Conservation (phyloP, 2,113 vertebrate genomes). For the Malaclemys terrapin region DNA sequence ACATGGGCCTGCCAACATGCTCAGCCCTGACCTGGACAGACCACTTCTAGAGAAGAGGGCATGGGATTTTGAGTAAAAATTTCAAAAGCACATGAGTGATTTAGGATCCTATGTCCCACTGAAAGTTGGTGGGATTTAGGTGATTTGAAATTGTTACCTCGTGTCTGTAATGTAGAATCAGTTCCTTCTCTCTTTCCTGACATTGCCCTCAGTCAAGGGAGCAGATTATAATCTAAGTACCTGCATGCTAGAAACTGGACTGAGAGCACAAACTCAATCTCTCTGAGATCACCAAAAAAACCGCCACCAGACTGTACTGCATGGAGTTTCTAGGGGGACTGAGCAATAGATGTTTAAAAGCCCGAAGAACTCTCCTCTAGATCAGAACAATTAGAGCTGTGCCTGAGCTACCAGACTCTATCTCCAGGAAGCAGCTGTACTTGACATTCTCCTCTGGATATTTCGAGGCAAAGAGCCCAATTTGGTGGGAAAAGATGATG, state of each 20-base stretch:
- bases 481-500: constrained; percentile 1
- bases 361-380: neutral
- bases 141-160: neutral
- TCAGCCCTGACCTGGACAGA: neutral
- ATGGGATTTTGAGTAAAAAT: neutral
- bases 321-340: neutral
- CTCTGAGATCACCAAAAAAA: constrained; percentile 17
- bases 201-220: constrained; percentile 8
- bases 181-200: neutral
- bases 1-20: neutral
- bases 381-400: neutral
- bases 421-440: constrained; percentile 31
- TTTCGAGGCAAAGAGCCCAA: constrained; percentile 5
- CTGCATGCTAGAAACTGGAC: neutral
- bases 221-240: neutral
- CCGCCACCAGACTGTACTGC: neutral
- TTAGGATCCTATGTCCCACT: neutral
- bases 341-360: neutral
- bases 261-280: constrained; percentile 6
- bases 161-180: neutral
- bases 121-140: neutral
- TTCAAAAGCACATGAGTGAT: neutral
- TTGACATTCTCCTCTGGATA: neutral
- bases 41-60: constrained; percentile 10
- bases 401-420: neutral